Percentiles rank a stretch among this genome's conserved stretches.
Conservation (phyloP, 2,113 vertebrate species). For the Aleadryas rufinucha region DNA sequence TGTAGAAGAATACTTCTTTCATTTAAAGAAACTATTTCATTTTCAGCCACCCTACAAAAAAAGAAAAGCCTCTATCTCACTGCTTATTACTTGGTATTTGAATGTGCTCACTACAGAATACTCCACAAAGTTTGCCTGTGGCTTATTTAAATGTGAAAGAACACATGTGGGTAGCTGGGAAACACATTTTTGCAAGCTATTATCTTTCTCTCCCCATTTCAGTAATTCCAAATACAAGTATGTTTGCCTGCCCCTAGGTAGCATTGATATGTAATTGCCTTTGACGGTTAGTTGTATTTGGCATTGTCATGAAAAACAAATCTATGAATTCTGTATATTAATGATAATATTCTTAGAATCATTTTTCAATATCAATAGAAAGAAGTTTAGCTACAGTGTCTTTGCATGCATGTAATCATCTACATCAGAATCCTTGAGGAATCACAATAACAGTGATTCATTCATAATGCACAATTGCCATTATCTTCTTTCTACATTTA, state of each 20-base stretch:
- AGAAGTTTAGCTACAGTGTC: constrained; percentile 65
- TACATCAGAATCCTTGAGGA: constrained; percentile 79
- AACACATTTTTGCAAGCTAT: constrained; percentile 30
- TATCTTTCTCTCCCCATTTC: background rate
- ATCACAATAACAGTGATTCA: constrained; percentile 82
- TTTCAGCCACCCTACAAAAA: background rate
- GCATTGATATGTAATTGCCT: constrained; percentile 35
- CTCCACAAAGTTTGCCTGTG: constrained; percentile 32
- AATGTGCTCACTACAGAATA: constrained; percentile 3
- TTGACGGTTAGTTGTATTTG: constrained; percentile 15
- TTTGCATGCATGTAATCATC: constrained; percentile 73
- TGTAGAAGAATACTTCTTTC: background rate
- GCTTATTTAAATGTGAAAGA: constrained; percentile 62
- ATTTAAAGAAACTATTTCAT: background rate
- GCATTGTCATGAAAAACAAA: constrained; percentile 50
- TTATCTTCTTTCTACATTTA: constrained; percentile 80
- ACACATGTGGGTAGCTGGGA: constrained; percentile 35
- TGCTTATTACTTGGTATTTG: constrained; percentile 14
- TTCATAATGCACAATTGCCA: constrained; percentile 86
- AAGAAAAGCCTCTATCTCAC: background rate
- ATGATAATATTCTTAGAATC: constrained; percentile 53
- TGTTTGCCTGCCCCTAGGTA: constrained; percentile 13
- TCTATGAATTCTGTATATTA: constrained; percentile 45
- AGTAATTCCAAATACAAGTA: constrained; percentile 24
- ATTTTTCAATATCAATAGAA: constrained; percentile 60